Evolutionary conservation across 1,140 invertebrate genomes (phyloP), one percentile per base, ranked within the genome.

Genomic region (Bombus difficillimus): DNA sequence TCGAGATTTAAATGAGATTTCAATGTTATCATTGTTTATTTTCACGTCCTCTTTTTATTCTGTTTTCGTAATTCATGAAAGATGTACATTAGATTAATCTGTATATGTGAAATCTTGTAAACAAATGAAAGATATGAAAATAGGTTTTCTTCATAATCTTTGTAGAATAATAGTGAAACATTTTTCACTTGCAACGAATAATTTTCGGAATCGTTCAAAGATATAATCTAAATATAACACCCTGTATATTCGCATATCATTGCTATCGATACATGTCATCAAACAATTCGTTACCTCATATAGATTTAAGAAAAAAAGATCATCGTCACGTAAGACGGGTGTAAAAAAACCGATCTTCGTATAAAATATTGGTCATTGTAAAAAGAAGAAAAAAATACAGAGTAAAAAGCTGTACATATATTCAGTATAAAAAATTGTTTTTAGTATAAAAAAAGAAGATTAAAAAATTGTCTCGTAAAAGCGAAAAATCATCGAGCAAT

Each of bases 291-390:
- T 59, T 15, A 39, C 3, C 28, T 28, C 37, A 12, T 34, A 37
- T 62, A 28, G 37, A 64, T 66, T 76, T 72, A 41, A 47, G 71
- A 39, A 86, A 83, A 25, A 76, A 69, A 83, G 15, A 64, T 41
- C 4, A 28, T 77, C 39, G 32, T 28, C 28, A 25, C 37, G 9
- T 74, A 77, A 34, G 43, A 53, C 13, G 28, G 5, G 25, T 53
- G 37, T 74, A 76, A 53, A 76, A 25, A 76, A 82, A 74, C 28
- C 22, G 72, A 82, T 82, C 41, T 75, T 43, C 25, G 22, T 73
- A 32, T 66, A 64, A 82, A 75, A 66, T 18, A 53, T 76, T 47
- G 8, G 10, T 53, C 32, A n/a, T 62, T n/a, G 25, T n/a, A 59
- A 76, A 59, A 76, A 39, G 25, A 34, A 57, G 12, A 28, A 25